Conservation (phyloP, 2,888 invertebrate genomes). For the Euplagia quadripunctaria region DNA sequence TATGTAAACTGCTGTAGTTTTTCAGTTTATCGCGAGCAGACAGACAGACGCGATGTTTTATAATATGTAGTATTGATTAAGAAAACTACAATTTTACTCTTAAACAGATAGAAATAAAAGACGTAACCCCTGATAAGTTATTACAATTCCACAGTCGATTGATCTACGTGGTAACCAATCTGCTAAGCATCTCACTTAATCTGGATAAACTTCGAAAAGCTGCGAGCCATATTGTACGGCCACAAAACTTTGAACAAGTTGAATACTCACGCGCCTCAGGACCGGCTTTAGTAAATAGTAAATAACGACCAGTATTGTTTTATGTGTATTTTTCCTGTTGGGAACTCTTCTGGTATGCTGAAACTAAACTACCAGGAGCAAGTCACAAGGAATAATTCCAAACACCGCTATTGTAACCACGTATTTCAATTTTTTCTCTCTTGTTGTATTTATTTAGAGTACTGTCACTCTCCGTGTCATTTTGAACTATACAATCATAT, state of each 20-base stretch:
- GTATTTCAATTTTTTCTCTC: neutral
- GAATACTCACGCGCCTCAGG: neutral
- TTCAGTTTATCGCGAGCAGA: too few species aligned
- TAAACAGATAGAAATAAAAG: neutral
- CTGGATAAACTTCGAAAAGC: neutral
- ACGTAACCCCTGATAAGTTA: neutral
- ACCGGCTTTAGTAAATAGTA: conserved; percentile 10
- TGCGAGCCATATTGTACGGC: neutral
- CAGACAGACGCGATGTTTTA: too few species aligned
- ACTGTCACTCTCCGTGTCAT: too few species aligned
- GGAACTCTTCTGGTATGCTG: neutral
- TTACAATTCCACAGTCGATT: neutral
- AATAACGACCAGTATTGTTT: conserved; percentile 12
- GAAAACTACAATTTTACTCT: neutral
- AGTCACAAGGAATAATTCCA: too few species aligned
- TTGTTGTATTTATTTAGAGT: too few species aligned
- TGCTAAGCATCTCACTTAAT: neutral
- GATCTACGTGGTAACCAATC: neutral
- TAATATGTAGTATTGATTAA: too few species aligned
- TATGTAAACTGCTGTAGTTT: too few species aligned
- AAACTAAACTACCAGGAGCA: neutral
- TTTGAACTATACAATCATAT: too few species aligned
- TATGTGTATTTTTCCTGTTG: conserved; percentile 1
- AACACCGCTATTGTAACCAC: neutral
- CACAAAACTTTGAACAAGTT: conserved; percentile 2